Evolutionary conservation across 2,888 invertebrate species (phyloP), one percentile per base, ranked within the genome.

Genomic region (Acleris emargana): DNA sequence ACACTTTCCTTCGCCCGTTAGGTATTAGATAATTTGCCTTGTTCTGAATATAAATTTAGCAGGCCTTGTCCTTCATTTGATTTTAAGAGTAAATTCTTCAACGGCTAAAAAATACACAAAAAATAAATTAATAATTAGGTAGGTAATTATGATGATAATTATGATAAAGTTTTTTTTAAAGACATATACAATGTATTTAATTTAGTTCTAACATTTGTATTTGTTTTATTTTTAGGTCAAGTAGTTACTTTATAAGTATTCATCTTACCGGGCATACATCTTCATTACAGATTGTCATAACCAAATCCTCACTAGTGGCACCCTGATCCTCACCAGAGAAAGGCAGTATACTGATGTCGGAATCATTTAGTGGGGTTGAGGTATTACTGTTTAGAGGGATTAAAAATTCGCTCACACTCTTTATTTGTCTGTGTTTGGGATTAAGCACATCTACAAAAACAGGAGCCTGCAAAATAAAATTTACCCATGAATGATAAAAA

Each of bases 1-100:
- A 7, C 25, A 25, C 25, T 25, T 25, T 25, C 25, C 25, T 25
- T 25, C 63, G 51, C 58, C 63, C 63, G 52, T 58, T 58, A n/a
- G n/a, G n/a, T n/a, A 58, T 45, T 63, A 45, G 58, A 52, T 28
- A 63, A 52, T 45, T 63, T 63, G 42, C 63, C 63, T 52, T 63
- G 43, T 58, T 51, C 63, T 58, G 43, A 51, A 58, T 63, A 63
- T 52, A 63, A 58, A 52, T 63, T 58, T 52, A 63, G 63, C 52
- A 63, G 28, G 43, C 63, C 63, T 18, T 25, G 57, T 52, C 63
- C 51, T 63, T 58, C 63, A 20, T 63, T 50, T 13, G 18, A 20
- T 13, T 20, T 13, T 20, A 18, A 20, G 18, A 18, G 17, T 50
- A 50, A 22, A 25, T 25, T 25, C 25, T 25, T 25, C 25, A 25